These are phyloP conservation scores for Alviniconcha strummeri DNA, from an alignment of 2,888 invertebrate species.

Conservation along the genomic window DNA sequence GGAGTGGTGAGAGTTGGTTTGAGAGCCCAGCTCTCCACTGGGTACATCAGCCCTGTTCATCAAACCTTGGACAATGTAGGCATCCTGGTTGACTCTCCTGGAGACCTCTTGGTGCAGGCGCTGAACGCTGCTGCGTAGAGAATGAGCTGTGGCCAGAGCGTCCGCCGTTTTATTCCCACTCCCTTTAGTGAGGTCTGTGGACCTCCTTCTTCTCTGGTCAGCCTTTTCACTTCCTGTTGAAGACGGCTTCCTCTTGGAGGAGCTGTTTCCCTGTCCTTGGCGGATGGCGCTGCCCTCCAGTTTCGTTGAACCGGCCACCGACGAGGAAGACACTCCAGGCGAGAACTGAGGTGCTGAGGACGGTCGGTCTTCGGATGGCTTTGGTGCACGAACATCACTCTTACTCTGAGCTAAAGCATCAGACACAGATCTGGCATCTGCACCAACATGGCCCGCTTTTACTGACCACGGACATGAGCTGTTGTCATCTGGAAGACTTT, in stretches of 20 bases:
- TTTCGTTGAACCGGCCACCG: conserved; percentile 1
- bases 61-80: conserved; percentile 25
- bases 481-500: background rate
- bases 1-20: background rate
- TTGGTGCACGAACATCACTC: background rate
- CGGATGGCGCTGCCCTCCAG: background rate
- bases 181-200: conserved; percentile 4
- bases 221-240: background rate
- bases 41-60: conserved; percentile 20
- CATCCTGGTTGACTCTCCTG: conserved; percentile 23
- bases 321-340: background rate
- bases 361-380: background rate
- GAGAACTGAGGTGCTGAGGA: conserved; percentile 18
- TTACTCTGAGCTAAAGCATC: background rate
- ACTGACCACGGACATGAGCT: background rate
- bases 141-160: background rate
- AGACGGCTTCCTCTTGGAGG: background rate
- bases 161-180: background rate
- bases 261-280: background rate
- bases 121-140: conserved; percentile 26
- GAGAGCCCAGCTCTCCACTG: background rate
- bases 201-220: background rate
- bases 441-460: background rate
- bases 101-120: conserved; percentile 26
- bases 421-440: background rate